Conservation (phyloP, 2,113 vertebrate species). For the Otolemur garnettii region DNA sequence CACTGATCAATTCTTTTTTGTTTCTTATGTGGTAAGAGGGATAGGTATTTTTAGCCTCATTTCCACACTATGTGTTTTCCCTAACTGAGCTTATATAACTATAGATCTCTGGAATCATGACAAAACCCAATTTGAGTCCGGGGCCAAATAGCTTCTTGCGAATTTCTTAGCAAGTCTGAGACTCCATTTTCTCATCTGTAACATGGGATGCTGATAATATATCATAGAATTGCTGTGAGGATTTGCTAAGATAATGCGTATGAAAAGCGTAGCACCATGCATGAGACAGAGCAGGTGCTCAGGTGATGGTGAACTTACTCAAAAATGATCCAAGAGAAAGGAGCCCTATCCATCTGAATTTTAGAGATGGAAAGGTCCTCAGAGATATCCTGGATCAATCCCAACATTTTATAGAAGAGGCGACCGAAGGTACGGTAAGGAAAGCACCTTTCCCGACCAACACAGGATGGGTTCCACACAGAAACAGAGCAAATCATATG, state of each 20-base stretch:
- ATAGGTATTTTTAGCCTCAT: neutral
- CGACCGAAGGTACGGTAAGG: neutral
- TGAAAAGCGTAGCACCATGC: neutral
- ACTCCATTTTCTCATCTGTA: neutral
- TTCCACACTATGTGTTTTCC: neutral
- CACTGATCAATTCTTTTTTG: neutral
- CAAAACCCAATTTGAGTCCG: neutral
- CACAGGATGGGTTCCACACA: neutral
- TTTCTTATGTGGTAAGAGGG: neutral
- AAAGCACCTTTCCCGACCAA: neutral
- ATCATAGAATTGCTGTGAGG: neutral
- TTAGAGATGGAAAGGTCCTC: neutral
- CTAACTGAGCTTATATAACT: neutral
- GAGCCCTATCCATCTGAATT: neutral
- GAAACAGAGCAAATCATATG: neutral
- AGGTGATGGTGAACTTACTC: neutral
- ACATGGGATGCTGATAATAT: neutral
- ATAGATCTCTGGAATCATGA: neutral
- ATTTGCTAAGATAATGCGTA: neutral
- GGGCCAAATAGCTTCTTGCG: neutral
- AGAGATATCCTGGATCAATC: neutral
- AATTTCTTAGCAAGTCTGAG: constrained; percentile 11
- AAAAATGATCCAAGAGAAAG: neutral
- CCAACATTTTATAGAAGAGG: neutral
- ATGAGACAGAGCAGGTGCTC: neutral